Conservation (phyloP, 2,888 invertebrate genomes). For the Clostera curtula region DNA sequence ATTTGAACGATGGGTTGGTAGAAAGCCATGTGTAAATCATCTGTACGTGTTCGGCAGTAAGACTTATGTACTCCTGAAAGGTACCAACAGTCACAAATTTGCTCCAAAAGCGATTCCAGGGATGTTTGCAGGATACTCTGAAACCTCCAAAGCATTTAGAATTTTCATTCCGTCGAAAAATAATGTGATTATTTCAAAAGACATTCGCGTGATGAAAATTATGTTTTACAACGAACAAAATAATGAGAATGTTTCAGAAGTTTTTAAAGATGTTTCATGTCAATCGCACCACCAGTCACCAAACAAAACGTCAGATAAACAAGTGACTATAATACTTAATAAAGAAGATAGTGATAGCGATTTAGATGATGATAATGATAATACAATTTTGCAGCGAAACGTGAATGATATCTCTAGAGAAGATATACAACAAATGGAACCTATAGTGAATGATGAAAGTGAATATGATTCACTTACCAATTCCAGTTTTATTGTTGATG, state of each 20-base stretch:
- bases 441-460: too few relatives aligned
- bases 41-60: neutral
- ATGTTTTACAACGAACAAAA: neutral
- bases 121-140: neutral
- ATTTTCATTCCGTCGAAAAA: neutral
- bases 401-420: neutral
- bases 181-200: neutral
- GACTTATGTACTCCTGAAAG: too few relatives aligned
- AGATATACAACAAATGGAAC: too few relatives aligned
- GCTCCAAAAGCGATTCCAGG: too few relatives aligned
- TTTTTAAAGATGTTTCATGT: neutral
- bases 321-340: neutral
- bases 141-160: neutral
- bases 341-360: neutral
- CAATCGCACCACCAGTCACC: neutral
- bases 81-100: too few relatives aligned
- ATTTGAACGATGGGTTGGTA: neutral
- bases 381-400: neutral
- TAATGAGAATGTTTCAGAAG: neutral
- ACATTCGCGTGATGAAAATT: neutral
- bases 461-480: too few relatives aligned
- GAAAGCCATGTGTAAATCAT: neutral
- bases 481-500: neutral
- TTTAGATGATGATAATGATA: neutral
- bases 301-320: neutral